A percentile compares a stretch with the other conserved stretches of the same genome.
Conservation (phyloP, 2,888 invertebrate genomes). For the Blera fallax region DNA sequence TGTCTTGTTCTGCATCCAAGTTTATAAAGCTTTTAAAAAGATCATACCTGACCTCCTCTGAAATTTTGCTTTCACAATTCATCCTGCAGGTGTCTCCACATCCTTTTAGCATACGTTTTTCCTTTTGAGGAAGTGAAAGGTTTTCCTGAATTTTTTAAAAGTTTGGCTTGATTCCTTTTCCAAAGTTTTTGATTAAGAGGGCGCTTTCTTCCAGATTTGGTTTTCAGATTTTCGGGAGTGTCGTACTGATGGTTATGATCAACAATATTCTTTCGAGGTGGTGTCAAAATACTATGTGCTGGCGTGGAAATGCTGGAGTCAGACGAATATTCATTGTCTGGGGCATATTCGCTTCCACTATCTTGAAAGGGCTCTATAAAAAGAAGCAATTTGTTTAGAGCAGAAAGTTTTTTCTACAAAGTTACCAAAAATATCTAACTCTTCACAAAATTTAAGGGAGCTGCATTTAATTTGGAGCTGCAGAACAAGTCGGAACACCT, state of each 20-base stretch:
- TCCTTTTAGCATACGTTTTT: conserved; percentile 1
- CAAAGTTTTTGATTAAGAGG: background rate
- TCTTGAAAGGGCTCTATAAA: too few species aligned
- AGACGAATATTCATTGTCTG: conserved; percentile 20
- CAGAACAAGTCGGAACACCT: background rate
- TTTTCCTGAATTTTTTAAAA: background rate
- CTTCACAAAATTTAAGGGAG: too few species aligned
- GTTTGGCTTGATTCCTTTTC: conserved; percentile 22
- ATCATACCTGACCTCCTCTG: conserved; percentile 10
- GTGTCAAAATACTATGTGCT: conserved; percentile 29
- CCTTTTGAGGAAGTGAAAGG: too few species aligned
- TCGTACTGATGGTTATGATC: conserved; percentile 10
- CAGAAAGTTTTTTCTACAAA: too few species aligned
- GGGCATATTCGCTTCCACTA: conserved; percentile 15
- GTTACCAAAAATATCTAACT: too few species aligned
- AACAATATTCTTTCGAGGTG: background rate
- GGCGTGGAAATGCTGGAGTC: conserved; percentile 7
- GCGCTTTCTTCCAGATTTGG: background rate
- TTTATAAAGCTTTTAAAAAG: conserved; percentile 27
- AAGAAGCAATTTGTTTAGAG: too few species aligned
- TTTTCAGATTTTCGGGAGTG: conserved; percentile 2
- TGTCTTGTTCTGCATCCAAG: conserved; percentile 33
- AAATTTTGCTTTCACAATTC: conserved; percentile 18
- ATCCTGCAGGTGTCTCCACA: conserved; percentile 19
- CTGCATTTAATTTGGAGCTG: too few species aligned